These are phyloP conservation scores for Lasioglossum figueresi DNA, from an alignment of 2,888 invertebrate species.

Conservation along the genomic window DNA sequence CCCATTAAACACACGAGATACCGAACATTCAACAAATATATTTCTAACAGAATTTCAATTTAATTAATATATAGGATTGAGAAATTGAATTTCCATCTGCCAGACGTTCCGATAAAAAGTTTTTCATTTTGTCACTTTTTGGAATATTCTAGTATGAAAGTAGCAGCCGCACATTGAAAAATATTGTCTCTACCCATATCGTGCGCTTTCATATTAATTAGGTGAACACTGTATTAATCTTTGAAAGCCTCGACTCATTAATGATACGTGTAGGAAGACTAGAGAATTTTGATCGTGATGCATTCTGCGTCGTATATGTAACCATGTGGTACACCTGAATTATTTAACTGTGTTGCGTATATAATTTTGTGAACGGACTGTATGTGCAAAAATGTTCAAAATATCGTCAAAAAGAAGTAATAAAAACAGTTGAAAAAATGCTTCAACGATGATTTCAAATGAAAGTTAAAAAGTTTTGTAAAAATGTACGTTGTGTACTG, in stretches of 20 bases:
- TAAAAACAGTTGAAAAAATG: not conserved
- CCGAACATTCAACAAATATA: not conserved
- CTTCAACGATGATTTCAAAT: not conserved
- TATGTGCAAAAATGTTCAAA: not conserved
- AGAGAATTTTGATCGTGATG: not conserved
- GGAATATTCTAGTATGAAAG: too few species aligned
- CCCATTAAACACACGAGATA: not conserved
- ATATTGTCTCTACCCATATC: too few species aligned
- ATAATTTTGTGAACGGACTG: not conserved
- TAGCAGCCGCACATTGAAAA: too few species aligned
- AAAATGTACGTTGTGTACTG: not conserved
- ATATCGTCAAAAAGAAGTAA: not conserved
- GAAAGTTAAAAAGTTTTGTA: not conserved
- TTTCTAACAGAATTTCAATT: not conserved
- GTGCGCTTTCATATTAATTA: not conserved
- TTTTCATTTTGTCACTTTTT: not conserved
- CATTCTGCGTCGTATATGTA: not conserved
- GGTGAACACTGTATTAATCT: not conserved
- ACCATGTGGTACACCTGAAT: not conserved
- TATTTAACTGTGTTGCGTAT: not conserved
- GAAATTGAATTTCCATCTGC: too few species aligned
- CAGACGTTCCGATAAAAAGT: not conserved
- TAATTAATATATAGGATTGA: not conserved
- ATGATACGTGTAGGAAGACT: not conserved
- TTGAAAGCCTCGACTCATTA: constrained; percentile 18